phyloP scores from a whole-genome alignment of 2,797 vertebrate species.

The Acanthiza pusilla region DNA sequence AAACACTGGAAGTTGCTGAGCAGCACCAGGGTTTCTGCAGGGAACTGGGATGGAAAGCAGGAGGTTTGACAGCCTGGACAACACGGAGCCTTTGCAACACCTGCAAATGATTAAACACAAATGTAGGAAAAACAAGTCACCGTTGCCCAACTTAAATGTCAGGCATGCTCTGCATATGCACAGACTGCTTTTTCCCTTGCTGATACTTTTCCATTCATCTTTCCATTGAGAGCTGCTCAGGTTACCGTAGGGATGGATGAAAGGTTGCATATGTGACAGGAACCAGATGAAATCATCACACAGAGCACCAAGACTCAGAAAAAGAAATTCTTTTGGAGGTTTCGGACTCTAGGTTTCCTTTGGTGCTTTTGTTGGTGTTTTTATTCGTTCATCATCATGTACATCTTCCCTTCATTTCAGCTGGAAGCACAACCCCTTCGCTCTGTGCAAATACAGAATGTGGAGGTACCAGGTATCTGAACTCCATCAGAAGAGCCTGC shows the following conservation, averaged over 20 bases:
- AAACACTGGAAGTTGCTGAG: background rate
- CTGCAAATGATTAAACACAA: constrained; percentile 4
- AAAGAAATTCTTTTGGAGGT: background rate
- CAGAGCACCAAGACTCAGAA: background rate
- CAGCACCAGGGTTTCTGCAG: background rate
- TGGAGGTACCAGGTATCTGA: background rate
- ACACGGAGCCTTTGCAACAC: background rate
- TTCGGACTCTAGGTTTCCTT: background rate
- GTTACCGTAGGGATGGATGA: background rate
- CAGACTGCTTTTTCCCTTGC: background rate
- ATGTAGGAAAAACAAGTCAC: background rate
- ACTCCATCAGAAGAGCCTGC: background rate
- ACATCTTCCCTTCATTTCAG: background rate
- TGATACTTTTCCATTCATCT: background rate
- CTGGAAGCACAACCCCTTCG: accelerated
- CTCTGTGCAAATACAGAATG: background rate
- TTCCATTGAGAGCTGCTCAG: background rate
- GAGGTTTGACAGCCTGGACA: background rate
- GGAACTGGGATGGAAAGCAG: background rate
- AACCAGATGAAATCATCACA: background rate
- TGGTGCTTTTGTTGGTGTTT: background rate
- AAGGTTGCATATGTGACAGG: background rate
- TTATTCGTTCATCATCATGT: accelerated
- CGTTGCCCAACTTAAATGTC: background rate
- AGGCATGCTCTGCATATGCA: background rate